Evolutionary conservation across 92 coral and sea anemone genomes (phyloP), one percentile per base, ranked within the genome.

Genomic region (Parazoanthus darwini): DNA sequence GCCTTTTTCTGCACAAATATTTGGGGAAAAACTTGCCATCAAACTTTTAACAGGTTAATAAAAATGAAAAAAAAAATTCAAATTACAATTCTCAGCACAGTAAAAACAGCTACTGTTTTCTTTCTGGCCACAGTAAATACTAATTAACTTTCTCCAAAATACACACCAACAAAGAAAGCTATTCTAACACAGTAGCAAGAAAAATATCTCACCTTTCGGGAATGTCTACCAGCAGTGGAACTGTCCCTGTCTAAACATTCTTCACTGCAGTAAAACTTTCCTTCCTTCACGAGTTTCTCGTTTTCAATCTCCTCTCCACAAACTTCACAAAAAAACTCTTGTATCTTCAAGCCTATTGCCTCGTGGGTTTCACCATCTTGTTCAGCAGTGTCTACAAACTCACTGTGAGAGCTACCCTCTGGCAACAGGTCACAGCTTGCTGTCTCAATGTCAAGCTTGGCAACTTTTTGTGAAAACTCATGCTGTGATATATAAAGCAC

Each of bases 211-310:
- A 82, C 50, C 71, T 80, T 80, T 18, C 72, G 63, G 8, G 72
- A 35, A 6, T 54, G 72, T 10, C 37, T 80, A 29, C 37, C 48
- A 14, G 36, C 8, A 59, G 14, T 4, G 0, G 26, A 59, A 56
- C 58, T 65, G 8, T 65, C 84, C 76, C 91, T 89, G 65, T 92
- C 94, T 68, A 89, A 3, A 48, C 94, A 92, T 77, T 92, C 94
- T 86, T 95, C 98, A 80, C 94, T 93, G 90, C 96, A 95, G 73
- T 90, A 95, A 43, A 91, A 39, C 43, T 90, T 85, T n/a, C 88
- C 93, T 5, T 90, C 91, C 23, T 89, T 89, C 33, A 95, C 63
- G 85, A 87, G 84, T 29, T 80, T 91, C 59, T 95, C 92, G 71
- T 91, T 88, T 70, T 89, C 89, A 1, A 91, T 89, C 29, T 91